Evolutionary conservation across 2,888 invertebrate genomes (phyloP), one percentile per base, ranked within the genome.

Genomic region (Baccha elongata): DNA sequence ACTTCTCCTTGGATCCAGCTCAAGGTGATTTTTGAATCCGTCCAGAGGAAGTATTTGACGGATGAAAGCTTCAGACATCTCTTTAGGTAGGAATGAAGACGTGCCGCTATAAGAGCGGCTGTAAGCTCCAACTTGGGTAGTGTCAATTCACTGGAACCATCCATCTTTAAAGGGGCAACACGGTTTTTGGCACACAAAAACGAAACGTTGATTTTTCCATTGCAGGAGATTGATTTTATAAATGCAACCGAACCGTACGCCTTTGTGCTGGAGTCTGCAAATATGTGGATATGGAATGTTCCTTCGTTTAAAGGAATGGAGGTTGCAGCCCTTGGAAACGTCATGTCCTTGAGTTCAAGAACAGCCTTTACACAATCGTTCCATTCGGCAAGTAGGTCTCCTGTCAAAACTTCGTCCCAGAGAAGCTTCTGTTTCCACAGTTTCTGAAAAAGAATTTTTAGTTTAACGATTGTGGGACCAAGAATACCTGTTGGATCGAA

Each of bases 401-500:
- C n/a, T n/a, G n/a, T n/a, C n/a, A n/a, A n/a, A n/a, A n/a, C n/a
- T n/a, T n/a, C n/a, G n/a, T n/a, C n/a, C 44, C 53, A 67, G 2
- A 11, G 13, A 2, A 50, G 0, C 10, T 65, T 65, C 17, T 65
- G 10, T 11, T 35, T 65, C 64, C 35, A 50, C n/a, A n/a, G n/a
- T n/a, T n/a, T n/a, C n/a, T n/a, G n/a, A n/a, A n/a, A n/a, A 8
- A 65, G 10, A 40, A 65, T 60, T 17, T 60, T 60, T 13, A 60
- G 1, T 64, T 35, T 64, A 2, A 64, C 7, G 2, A 48, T 15
- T 5, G n/a, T 3, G 11, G 64, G 64, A 5, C 35, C 35, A 10
- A 64, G 4, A n/a, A 64, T 48, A 21, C 48, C 50, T 23, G 48
- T 13, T 6, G 50, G 60, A 17, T 60, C 60, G 6, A 44, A 60